Evolutionary conservation across 1,140 invertebrate genomes (phyloP).

Genomic region (Scaptomyza hsui): DNA sequence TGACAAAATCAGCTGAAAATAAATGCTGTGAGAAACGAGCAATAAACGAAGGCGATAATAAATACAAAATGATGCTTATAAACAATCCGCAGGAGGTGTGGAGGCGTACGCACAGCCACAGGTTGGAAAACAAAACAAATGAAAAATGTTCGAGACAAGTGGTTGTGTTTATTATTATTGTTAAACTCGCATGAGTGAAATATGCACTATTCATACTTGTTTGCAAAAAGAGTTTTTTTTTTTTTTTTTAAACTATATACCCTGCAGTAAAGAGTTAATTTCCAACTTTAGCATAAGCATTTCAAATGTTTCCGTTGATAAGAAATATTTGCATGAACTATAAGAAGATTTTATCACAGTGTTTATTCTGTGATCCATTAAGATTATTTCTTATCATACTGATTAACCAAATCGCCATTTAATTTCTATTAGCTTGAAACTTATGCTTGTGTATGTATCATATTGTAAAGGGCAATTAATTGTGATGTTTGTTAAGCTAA

Average conservation of each 20-base stretch:
- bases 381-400: constrained; percentile 8
- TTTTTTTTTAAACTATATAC: not conserved
- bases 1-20: constrained; percentile 53
- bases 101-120: not conserved
- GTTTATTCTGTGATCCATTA: not conserved
- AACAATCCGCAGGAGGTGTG: not conserved
- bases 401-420: constrained; percentile 8
- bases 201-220: not conserved
- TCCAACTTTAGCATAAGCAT: not conserved
- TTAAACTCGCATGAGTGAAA: not conserved
- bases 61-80: constrained; percentile 15
- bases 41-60: constrained; percentile 18
- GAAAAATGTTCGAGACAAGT: not conserved
- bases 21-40: constrained; percentile 22
- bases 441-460: not conserved
- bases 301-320: not conserved
- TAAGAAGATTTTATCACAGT: constrained; percentile 9
- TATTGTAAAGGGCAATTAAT: not conserved
- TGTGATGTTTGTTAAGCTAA: not conserved
- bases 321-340: constrained; percentile 1
- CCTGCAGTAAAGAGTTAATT: not conserved
- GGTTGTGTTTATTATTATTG: constrained; percentile 3
- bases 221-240: not conserved
- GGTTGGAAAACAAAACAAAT: constrained; percentile 11
- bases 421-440: not conserved